Conservation (phyloP, 2,113 vertebrate genomes). For the Podocnemis expansa region DNA sequence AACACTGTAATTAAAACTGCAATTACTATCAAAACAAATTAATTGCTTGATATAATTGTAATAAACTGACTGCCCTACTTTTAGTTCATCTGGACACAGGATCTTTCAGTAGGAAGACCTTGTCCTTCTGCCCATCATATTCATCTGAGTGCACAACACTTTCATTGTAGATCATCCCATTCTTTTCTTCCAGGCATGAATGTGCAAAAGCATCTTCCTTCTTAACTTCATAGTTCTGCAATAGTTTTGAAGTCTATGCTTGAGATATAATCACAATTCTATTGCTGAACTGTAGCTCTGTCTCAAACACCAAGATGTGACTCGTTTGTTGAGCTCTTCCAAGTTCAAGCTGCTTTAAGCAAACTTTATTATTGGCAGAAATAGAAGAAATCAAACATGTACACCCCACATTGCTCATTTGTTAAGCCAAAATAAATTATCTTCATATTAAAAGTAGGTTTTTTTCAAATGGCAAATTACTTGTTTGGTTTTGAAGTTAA, state of each 20-base stretch:
- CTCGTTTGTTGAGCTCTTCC: not conserved
- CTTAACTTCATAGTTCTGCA: not conserved
- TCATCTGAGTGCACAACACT: not conserved
- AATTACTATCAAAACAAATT: too few relatives aligned
- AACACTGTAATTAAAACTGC: too few relatives aligned
- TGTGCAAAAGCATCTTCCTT: not conserved
- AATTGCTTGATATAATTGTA: too few relatives aligned
- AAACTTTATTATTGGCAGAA: not conserved
- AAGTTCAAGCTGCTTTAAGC: not conserved
- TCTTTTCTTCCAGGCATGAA: not conserved
- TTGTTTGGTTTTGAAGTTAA: not conserved
- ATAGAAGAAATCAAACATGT: not conserved
- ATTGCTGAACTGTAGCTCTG: not conserved
- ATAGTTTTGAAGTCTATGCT: not conserved
- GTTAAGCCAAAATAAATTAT: not conserved
- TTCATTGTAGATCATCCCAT: not conserved
- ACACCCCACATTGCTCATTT: not conserved
- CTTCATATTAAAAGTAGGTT: not conserved
- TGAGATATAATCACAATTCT: not conserved
- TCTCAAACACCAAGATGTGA: not conserved
- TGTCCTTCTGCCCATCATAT: not conserved
- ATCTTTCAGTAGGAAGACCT: not conserved
- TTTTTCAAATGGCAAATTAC: not conserved
- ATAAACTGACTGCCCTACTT: not conserved
- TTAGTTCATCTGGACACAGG: constrained; percentile 18